phyloP scores from a whole-genome alignment of 2,888 invertebrate genomes.

The Drosophila melanosoma region DNA sequence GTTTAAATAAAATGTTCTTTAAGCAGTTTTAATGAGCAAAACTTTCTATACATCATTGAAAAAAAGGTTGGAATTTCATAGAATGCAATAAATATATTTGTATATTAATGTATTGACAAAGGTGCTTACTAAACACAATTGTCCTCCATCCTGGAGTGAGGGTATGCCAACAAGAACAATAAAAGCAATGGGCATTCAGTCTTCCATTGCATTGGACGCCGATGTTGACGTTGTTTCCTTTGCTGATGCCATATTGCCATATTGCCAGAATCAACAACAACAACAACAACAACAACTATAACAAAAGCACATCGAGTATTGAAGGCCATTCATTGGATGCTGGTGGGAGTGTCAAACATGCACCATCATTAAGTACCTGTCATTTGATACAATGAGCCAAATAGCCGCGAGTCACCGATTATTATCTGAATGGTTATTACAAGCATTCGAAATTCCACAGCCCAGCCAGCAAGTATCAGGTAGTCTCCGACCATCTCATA shows the following conservation, averaged over 20 bases:
- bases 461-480: conserved; percentile 6
- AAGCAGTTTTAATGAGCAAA: background rate
- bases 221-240: conserved; percentile 34
- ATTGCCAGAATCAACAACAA: conserved; percentile 31
- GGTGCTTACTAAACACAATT: background rate
- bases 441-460: background rate
- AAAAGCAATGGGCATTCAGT: conserved; percentile 5
- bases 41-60: background rate
- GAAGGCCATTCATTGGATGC: conserved; percentile 9
- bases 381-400: conserved; percentile 50
- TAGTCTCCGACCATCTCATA: background rate
- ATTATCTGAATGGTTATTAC: conserved; percentile 43
- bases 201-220: conserved; percentile 33
- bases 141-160: background rate
- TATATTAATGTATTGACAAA: too few relatives aligned
- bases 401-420: conserved; percentile 38
- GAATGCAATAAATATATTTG: too few relatives aligned
- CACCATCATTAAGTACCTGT: conserved; percentile 39
- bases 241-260: conserved; percentile 37
- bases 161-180: background rate
- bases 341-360: conserved; percentile 31
- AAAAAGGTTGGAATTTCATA: background rate
- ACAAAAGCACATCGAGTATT: conserved; percentile 6
- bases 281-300: conserved; percentile 20
- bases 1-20: background rate